Evolutionary conservation across 2,888 invertebrate genomes (phyloP).

Genomic region (Synanthedon formicaeformis): DNA sequence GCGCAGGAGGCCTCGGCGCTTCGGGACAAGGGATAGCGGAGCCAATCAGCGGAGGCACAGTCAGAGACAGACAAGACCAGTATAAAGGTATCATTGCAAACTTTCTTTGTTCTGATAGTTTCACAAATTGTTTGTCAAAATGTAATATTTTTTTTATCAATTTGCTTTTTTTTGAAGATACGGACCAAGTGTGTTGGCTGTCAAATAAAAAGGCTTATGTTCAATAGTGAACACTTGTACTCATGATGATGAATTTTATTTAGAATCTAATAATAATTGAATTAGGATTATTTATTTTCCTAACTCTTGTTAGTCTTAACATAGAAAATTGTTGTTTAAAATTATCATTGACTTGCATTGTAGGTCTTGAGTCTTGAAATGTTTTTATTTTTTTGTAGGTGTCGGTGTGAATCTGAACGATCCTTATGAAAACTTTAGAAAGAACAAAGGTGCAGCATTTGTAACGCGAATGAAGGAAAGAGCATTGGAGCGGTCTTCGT

Average conservation of each 20-base stretch:
- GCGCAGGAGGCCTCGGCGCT: conserved; percentile 92
- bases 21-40: conserved; percentile 96
- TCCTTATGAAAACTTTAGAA: conserved; percentile 97
- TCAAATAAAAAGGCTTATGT: too few species aligned
- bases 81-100: conserved; percentile 74
- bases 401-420: conserved; percentile 93
- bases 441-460: conserved; percentile 95
- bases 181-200: too few species aligned
- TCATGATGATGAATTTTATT: too few species aligned
- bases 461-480: conserved; percentile 94
- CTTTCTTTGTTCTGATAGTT: not conserved
- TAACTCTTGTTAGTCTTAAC: too few species aligned
- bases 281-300: too few species aligned
- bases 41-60: conserved; percentile 92
- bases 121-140: not conserved
- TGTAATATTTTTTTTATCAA: not conserved
- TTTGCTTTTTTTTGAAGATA: not conserved
- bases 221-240: too few species aligned
- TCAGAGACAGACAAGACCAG: conserved; percentile 90
- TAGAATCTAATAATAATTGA: too few species aligned
- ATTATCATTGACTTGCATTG: too few species aligned
- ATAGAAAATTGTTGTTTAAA: too few species aligned
- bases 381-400: conserved; percentile 64
- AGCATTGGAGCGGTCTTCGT: conserved; percentile 78
- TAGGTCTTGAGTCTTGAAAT: too few species aligned